Conservation (phyloP, 2,888 invertebrate species). For the Encarsia formosa region DNA sequence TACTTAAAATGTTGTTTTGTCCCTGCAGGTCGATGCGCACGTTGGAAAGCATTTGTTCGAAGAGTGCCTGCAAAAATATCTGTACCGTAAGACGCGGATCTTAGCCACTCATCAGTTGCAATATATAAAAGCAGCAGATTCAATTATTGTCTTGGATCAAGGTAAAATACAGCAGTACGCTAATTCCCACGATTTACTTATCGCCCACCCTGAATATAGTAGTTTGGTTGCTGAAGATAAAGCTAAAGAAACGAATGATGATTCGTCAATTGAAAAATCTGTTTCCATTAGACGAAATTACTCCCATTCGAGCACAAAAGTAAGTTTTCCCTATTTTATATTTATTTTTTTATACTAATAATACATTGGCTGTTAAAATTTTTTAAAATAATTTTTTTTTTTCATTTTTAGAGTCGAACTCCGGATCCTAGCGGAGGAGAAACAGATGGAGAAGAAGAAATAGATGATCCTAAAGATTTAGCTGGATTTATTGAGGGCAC, state of each 20-base stretch:
- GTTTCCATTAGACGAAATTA: slow-evolving; percentile 36
- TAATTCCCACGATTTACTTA: slow-evolving; percentile 40
- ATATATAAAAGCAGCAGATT: slow-evolving; percentile 57
- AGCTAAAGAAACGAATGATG: slow-evolving; percentile 1
- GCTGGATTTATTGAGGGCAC: slow-evolving; percentile 48
- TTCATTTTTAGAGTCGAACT: slow-evolving; percentile 42
- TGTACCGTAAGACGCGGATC: slow-evolving; percentile 68
- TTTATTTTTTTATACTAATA: not conserved
- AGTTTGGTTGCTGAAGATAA: slow-evolving; percentile 35
- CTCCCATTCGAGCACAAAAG: slow-evolving; percentile 44
- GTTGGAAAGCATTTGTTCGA: slow-evolving; percentile 74
- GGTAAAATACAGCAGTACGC: slow-evolving; percentile 38
- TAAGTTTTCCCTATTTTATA: slow-evolving; percentile 59
- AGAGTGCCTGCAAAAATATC: slow-evolving; percentile 64
- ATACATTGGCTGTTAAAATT: not conserved
- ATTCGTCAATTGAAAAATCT: slow-evolving; percentile 29
- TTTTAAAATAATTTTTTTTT: not conserved
- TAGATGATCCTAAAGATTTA: slow-evolving; percentile 23
- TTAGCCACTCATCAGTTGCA: slow-evolving; percentile 75
- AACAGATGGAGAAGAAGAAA: slow-evolving; percentile 35
- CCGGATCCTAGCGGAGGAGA: slow-evolving; percentile 39
- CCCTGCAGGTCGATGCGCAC: slow-evolving; percentile 63
- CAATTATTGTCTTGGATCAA: slow-evolving; percentile 56
- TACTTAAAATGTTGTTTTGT: too few species aligned
- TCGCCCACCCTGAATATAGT: slow-evolving; percentile 39